phyloP scores from a whole-genome alignment of 1,140 invertebrate genomes.

The Adoxophyes honmai region DNA sequence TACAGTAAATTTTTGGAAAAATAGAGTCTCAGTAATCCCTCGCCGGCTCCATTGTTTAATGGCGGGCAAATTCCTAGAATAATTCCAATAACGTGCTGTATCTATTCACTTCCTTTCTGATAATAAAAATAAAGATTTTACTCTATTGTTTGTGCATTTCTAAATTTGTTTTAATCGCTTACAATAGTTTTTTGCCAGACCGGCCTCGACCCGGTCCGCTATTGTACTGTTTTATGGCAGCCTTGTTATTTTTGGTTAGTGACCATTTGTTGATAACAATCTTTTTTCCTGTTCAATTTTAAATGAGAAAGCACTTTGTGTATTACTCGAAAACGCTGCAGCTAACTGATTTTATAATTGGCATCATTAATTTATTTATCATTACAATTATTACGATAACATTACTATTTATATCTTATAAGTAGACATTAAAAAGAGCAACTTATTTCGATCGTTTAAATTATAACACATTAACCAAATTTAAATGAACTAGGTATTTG shows the following conservation, averaged over 20 bases:
- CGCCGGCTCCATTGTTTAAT: slow-evolving; percentile 46
- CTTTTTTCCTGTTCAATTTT: neutral
- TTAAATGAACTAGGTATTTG: too few relatives aligned
- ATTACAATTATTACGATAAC: too few relatives aligned
- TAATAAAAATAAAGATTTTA: slow-evolving; percentile 61
- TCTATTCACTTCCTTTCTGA: slow-evolving; percentile 67
- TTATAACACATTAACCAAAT: too few relatives aligned
- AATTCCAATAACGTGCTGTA: slow-evolving; percentile 47
- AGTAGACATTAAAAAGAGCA: too few relatives aligned
- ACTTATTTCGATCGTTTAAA: too few relatives aligned
- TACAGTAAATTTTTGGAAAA: slow-evolving; percentile 3
- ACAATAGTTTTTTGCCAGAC: slow-evolving; percentile 42
- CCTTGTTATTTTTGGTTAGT: slow-evolving; percentile 35
- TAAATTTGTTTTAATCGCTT: slow-evolving; percentile 68
- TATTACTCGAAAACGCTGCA: neutral
- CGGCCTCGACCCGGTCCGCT: slow-evolving; percentile 24
- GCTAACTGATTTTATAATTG: too few relatives aligned
- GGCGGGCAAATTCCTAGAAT: slow-evolving; percentile 45
- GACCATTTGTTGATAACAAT: slow-evolving; percentile 35
- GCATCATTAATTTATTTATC: too few relatives aligned
- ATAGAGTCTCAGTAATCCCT: neutral
- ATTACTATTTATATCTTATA: too few relatives aligned
- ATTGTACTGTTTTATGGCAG: slow-evolving; percentile 55
- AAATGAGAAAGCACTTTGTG: neutral
- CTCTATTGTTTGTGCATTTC: slow-evolving; percentile 51